Evolutionary conservation across 2,888 invertebrate genomes (phyloP).

Genomic region (Kuschelorhynchus macadamiae): DNA sequence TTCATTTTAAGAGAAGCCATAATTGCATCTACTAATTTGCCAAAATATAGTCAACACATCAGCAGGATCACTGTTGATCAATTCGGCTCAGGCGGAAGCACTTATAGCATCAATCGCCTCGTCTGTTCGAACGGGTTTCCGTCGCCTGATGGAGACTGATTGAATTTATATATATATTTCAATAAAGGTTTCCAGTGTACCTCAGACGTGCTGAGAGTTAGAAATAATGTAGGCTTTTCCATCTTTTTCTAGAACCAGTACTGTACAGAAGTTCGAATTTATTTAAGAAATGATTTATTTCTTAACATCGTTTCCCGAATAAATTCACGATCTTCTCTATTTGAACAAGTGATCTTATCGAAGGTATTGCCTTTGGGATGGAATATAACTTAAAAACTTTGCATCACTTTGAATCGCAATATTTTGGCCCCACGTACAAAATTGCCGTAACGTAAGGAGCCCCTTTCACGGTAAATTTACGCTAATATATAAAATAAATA

Average conservation of each 20-base stretch:
- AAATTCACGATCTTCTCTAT: background rate
- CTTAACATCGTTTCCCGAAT: slow-evolving; percentile 20
- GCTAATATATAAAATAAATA: too few relatives aligned
- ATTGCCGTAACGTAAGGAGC: too few relatives aligned
- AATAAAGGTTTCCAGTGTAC: slow-evolving; percentile 29
- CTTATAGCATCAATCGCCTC: background rate
- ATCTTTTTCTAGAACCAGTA: slow-evolving; percentile 66
- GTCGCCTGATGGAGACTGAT: background rate
- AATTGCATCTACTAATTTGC: slow-evolving; percentile 12
- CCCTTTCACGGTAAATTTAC: too few relatives aligned
- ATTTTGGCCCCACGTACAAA: background rate
- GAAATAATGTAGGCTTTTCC: slow-evolving; percentile 64
- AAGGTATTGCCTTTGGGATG: too few relatives aligned
- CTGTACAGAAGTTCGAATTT: slow-evolving; percentile 63
- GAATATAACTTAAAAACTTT: too few relatives aligned
- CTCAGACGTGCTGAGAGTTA: slow-evolving; percentile 67
- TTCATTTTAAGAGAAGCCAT: slow-evolving; percentile 31
- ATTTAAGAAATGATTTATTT: slow-evolving; percentile 53
- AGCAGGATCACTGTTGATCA: slow-evolving; percentile 61
- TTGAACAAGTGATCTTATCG: background rate
- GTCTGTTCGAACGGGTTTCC: background rate
- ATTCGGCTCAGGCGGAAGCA: slow-evolving; percentile 46
- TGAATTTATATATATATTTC: slow-evolving; percentile 59
- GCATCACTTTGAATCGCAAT: background rate
- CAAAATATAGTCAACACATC: slow-evolving; percentile 38